Percentiles rank a stretch among this genome's conserved stretches.
Evolutionary conservation across 2,113 vertebrate genomes (phyloP).

Genomic region (Psilopsiagon aurifrons): DNA sequence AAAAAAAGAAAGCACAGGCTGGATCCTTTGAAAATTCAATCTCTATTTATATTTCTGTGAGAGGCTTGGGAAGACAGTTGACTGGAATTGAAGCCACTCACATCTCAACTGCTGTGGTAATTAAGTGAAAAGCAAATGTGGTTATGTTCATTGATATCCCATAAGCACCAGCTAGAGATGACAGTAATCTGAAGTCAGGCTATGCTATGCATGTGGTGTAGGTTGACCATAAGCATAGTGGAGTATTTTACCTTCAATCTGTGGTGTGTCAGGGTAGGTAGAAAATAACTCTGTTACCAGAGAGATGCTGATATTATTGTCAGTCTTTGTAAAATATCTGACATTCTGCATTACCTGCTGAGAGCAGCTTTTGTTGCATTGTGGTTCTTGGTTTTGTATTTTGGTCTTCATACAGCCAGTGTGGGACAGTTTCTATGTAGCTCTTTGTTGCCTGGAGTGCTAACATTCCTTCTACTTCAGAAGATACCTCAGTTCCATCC

Average conservation of each 20-base stretch:
- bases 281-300: neutral
- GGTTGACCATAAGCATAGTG: neutral
- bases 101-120: constrained; percentile 16
- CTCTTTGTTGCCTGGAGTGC: neutral
- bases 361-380: neutral
- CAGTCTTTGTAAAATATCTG: neutral
- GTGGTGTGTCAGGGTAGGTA: neutral
- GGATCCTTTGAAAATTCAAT: constrained; percentile 72
- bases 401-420: neutral
- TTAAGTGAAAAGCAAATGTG: constrained; percentile 33
- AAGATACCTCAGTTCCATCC: neutral
- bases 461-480: neutral
- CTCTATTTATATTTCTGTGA: constrained; percentile 26
- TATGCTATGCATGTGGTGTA: neutral
- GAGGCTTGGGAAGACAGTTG: neutral
- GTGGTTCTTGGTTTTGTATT: neutral
- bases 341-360: neutral
- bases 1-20: constrained; percentile 25
- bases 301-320: neutral
- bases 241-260: constrained; percentile 22
- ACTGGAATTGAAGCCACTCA: constrained; percentile 31
- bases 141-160: constrained; percentile 23
- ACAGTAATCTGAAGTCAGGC: neutral
- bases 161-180: neutral
- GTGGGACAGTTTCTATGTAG: rapidly evolving